Conservation (phyloP, 1,140 invertebrate genomes). For the Protaetia brevitarsis region DNA sequence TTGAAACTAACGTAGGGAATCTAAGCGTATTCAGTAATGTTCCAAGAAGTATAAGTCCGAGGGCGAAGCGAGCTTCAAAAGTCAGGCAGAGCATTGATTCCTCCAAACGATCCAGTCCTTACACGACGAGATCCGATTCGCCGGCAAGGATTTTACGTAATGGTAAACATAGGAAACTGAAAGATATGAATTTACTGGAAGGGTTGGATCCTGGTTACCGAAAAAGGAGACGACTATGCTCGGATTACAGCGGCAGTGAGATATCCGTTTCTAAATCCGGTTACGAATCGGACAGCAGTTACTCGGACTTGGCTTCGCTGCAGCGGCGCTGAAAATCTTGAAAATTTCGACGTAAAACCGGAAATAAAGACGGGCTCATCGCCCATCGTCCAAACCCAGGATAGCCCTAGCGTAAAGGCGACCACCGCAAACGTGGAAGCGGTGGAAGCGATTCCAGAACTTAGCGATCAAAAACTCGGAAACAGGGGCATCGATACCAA, state of each 20-base stretch:
- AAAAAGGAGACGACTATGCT: constrained; percentile 56
- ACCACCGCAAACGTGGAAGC: too few species aligned
- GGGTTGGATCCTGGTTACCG: constrained; percentile 54
- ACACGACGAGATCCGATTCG: constrained; percentile 55
- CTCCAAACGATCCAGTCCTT: constrained; percentile 52
- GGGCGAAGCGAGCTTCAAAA: constrained; percentile 34
- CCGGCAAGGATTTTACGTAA: constrained; percentile 58
- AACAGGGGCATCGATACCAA: constrained; percentile 35
- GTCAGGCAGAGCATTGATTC: constrained; percentile 35
- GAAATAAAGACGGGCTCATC: constrained; percentile 7
- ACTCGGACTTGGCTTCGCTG: constrained; percentile 52
- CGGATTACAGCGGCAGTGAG: constrained; percentile 55
- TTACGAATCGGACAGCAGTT: constrained; percentile 61
- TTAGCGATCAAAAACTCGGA: constrained; percentile 5
- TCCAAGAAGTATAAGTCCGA: constrained; percentile 38
- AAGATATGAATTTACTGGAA: constrained; percentile 50
- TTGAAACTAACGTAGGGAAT: constrained; percentile 28
- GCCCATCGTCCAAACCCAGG: constrained; percentile 5
- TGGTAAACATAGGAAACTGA: constrained; percentile 59
- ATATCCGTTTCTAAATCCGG: constrained; percentile 54
- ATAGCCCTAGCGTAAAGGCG: neutral
- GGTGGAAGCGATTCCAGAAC: too few species aligned
- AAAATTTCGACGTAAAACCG: constrained; percentile 29
- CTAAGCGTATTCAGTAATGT: constrained; percentile 33
- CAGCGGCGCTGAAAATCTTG: constrained; percentile 49